A percentile compares a stretch with the other conserved stretches of the same genome.
phyloP scores from a whole-genome alignment of 2,888 invertebrate genomes.

The Sthenelais limicola region DNA sequence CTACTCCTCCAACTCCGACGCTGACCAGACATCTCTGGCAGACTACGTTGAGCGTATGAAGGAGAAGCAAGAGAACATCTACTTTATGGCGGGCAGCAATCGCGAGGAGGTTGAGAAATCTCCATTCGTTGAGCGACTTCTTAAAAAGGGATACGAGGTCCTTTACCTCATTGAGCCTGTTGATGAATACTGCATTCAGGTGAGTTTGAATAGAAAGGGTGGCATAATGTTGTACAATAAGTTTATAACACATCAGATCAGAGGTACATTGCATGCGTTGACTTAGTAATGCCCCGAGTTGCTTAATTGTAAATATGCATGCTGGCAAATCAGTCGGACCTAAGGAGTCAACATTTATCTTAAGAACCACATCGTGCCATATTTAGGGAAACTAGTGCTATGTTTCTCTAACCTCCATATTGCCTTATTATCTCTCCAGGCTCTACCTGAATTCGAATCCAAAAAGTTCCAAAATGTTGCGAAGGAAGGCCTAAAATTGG shows the following conservation, averaged over 20 bases:
- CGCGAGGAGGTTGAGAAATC: constrained; percentile 91
- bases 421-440: constrained; percentile 74
- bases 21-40: constrained; percentile 81
- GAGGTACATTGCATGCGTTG: too few species aligned
- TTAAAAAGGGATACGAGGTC: constrained; percentile 91
- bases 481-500: constrained; percentile 93
- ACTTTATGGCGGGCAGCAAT: constrained; percentile 93
- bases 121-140: constrained; percentile 95
- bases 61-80: constrained; percentile 93
- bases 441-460: constrained; percentile 97
- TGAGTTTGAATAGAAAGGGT: neutral
- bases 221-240: too few species aligned
- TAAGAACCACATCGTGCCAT: too few species aligned
- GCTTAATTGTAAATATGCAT: too few species aligned
- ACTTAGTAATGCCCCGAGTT: too few species aligned
- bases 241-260: too few species aligned
- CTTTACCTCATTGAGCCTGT: constrained; percentile 95
- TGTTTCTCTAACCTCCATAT: neutral
- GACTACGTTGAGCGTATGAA: constrained; percentile 97
- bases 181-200: constrained; percentile 92
- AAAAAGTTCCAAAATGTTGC: constrained; percentile 98
- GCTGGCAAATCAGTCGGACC: too few species aligned
- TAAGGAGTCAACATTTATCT: too few species aligned
- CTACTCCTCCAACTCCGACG: constrained; percentile 80
- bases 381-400: too few species aligned